Evolutionary conservation across 2,797 vertebrate species (phyloP).

Genomic region (Fistularia tabacaria): DNA sequence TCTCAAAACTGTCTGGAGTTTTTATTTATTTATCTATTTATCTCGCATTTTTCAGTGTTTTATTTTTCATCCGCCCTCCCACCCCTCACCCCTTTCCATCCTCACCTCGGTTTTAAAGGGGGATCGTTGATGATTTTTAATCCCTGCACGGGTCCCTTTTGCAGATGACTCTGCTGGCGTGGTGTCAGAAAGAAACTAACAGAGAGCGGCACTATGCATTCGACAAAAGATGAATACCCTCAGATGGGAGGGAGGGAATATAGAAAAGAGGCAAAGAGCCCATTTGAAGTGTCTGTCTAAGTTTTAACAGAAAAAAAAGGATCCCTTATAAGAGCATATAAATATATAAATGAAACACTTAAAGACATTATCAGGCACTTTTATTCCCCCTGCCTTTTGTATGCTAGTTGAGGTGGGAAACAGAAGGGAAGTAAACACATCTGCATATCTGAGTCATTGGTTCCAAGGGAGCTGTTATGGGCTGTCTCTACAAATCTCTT

Average conservation of each 20-base stretch:
- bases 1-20: constrained; percentile 71
- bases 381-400: constrained; percentile 62
- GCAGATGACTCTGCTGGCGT: constrained; percentile 71
- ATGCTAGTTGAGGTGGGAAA: constrained; percentile 66
- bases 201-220: constrained; percentile 68
- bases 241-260: constrained; percentile 66
- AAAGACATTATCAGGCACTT: constrained; percentile 73
- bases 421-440: constrained; percentile 75
- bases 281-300: constrained; percentile 77
- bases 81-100: constrained; percentile 13
- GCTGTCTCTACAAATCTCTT: constrained; percentile 70
- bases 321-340: constrained; percentile 64
- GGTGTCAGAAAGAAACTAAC: constrained; percentile 73
- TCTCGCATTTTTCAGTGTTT: constrained; percentile 24
- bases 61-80: constrained; percentile 16
- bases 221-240: constrained; percentile 71
- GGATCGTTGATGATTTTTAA: constrained; percentile 71
- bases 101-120: constrained; percentile 56
- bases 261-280: constrained; percentile 54
- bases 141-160: constrained; percentile 72
- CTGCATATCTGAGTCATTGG: constrained; percentile 79
- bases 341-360: constrained; percentile 76
- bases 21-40: constrained; percentile 28
- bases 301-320: constrained; percentile 62
- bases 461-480: constrained; percentile 72